Conservation (phyloP, 2,113 vertebrate species). For the Percopsis transmontana region DNA sequence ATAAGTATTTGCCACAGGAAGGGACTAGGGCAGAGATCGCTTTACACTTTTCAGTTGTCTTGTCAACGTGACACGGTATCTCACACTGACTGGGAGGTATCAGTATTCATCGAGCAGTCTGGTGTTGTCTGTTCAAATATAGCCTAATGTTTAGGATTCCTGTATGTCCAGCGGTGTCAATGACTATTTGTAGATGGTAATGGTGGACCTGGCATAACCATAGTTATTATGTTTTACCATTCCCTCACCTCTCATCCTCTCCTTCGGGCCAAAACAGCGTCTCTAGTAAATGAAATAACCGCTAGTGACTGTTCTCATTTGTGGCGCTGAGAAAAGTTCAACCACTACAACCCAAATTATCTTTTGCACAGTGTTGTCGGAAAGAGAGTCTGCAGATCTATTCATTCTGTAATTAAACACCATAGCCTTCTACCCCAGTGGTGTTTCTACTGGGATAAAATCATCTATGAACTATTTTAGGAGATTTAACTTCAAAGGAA, state of each 20-base stretch:
- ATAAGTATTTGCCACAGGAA: constrained; percentile 29
- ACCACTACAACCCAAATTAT: constrained; percentile 61
- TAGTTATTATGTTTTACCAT: constrained; percentile 42
- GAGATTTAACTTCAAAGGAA: constrained; percentile 54
- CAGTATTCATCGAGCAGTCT: constrained; percentile 11
- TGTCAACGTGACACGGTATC: constrained; percentile 18
- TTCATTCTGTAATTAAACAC: constrained; percentile 53
- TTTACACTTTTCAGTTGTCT: constrained; percentile 23
- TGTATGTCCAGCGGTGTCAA: constrained; percentile 30
- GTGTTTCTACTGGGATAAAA: constrained; percentile 51
- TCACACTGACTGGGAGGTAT: constrained; percentile 22
- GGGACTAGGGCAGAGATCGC: constrained; percentile 5
- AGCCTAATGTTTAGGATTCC: constrained; percentile 26
- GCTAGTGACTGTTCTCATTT: constrained; percentile 45
- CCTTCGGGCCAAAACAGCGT: constrained; percentile 37
- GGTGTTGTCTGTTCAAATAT: neutral
- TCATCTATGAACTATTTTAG: constrained; percentile 37
- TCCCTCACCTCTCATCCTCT: neutral
- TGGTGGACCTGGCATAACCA: constrained; percentile 22
- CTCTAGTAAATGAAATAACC: constrained; percentile 55
- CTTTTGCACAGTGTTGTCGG: constrained; percentile 62
- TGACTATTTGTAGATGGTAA: constrained; percentile 19
- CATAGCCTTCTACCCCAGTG: constrained; percentile 50
- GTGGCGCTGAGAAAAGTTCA: constrained; percentile 59
- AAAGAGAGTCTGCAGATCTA: constrained; percentile 50